Evolutionary conservation across 2,888 invertebrate species (phyloP).

Genomic region (Thyatira batis): DNA sequence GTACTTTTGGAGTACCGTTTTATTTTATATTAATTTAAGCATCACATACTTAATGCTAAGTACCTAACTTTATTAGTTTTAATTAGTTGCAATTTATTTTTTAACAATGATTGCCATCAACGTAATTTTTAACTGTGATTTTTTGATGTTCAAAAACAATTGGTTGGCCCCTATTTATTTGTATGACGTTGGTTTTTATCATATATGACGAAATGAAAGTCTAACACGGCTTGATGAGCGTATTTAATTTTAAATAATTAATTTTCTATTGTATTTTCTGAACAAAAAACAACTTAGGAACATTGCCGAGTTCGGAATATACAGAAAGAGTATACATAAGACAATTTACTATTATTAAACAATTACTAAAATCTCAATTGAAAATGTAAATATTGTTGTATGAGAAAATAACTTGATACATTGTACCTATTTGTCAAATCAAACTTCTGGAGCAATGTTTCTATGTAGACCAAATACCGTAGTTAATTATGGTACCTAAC

Average conservation of each 20-base stretch:
- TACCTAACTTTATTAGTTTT: constrained; percentile 51
- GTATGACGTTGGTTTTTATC: constrained; percentile 22
- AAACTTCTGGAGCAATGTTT: neutral
- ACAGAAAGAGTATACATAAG: too few relatives aligned
- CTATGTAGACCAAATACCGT: neutral
- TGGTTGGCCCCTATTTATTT: constrained; percentile 47
- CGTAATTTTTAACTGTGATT: constrained; percentile 79
- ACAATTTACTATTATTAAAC: too few relatives aligned
- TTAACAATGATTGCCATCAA: constrained; percentile 68
- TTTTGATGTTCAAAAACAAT: constrained; percentile 70
- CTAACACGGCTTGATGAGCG: neutral
- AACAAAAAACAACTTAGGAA: neutral
- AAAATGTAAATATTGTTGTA: too few relatives aligned
- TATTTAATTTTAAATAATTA: neutral
- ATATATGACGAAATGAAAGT: constrained; percentile 14
- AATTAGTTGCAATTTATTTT: constrained; percentile 52
- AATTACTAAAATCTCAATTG: too few relatives aligned
- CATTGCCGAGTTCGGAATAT: neutral
- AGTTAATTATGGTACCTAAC: too few relatives aligned
- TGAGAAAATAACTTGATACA: too few relatives aligned
- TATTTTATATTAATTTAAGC: constrained; percentile 29
- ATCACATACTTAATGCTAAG: constrained; percentile 63
- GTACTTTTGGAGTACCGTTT: constrained; percentile 18
- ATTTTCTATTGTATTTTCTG: neutral
- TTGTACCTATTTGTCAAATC: too few relatives aligned